Base-by-base conservation (phyloP, 1,140 invertebrate genomes). In the Halesus radiatus region DNA sequence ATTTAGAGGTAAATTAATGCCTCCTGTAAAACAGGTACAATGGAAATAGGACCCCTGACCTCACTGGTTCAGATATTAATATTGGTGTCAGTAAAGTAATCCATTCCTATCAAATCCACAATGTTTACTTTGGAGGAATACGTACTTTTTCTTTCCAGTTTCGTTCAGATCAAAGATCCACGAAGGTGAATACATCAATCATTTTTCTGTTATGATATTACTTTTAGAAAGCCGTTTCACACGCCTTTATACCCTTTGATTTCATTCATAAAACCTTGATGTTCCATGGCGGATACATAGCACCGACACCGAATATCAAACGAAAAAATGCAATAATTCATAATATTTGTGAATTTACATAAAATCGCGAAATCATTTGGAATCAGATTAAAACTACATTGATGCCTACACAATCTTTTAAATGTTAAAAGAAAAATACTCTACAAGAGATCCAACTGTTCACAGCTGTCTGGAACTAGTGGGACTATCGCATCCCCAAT, bases 121-220 rank as follows among this genome's bases (percentile, higher is more conserved):
- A 45, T 45, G 53, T 62, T 54, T 80, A 80, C 79, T 50, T 62
- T 62, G 52, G 54, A 20, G 23, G 60, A 75, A 56, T 74, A 54
- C 79, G 79, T 73, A 80, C 73, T 80, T 76, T 77, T 74, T 23
- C 26, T 29, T 18, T 10, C 52, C 20, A 23, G 37, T 45, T 26
- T 22, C 52, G 53, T 22, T n/a, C 56, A 80, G 50, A 80, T 80
- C 79, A 80, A 80, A 80, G 79, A n/a, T 60, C 15, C 53, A 13
- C 76, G 15, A 32, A 72, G 78, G 78, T 79, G 62, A 52, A 70
- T 45, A 45, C 79, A 66, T 80, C 79, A 75, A 74, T 80, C 79
- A 66, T 62, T 26, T 32, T 64, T 32, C 26, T 80, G 62, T 80
- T 70, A 80, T 80, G 66, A 74, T 80, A 37, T 79, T 79, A 22